These are phyloP conservation scores for Cephus rjabovi DNA, from an alignment of 2,888 invertebrate genomes.

Conservation along the genomic window DNA sequence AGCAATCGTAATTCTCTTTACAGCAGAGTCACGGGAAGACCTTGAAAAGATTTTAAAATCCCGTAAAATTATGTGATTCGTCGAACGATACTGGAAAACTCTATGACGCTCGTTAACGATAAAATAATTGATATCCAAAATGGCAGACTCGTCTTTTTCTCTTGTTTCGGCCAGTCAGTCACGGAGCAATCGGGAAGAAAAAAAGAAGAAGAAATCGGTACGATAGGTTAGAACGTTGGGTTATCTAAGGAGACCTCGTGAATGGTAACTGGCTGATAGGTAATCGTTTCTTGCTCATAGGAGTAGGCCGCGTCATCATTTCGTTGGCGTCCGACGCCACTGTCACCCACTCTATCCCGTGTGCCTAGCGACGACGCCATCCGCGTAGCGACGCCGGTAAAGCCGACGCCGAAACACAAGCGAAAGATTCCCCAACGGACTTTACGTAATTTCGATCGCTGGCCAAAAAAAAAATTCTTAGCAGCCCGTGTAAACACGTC, in stretches of 20 bases:
- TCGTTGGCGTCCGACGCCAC: background rate
- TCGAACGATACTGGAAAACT: background rate
- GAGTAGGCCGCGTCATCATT: slow-evolving; percentile 17
- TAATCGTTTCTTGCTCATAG: slow-evolving; percentile 42
- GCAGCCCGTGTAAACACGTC: background rate
- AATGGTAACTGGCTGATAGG: slow-evolving; percentile 50
- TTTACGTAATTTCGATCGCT: background rate
- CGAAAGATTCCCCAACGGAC: background rate
- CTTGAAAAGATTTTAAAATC: background rate
- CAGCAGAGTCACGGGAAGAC: background rate
- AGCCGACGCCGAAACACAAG: background rate
- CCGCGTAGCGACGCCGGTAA: background rate
- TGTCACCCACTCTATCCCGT: background rate
- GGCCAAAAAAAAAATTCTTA: background rate
- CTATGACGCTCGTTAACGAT: background rate
- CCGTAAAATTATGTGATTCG: background rate
- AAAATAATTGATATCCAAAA: background rate
- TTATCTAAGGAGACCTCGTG: slow-evolving; percentile 57
- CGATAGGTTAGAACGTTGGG: slow-evolving; percentile 33
- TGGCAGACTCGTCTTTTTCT: background rate
- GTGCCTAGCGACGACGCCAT: background rate
- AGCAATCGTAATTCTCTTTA: background rate
- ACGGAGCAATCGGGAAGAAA: background rate
- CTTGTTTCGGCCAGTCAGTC: background rate
- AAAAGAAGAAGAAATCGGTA: background rate